Evolutionary conservation across 1,140 invertebrate species (phyloP), one percentile per base, ranked within the genome.

Genomic region (Psilanteris sp.): DNA sequence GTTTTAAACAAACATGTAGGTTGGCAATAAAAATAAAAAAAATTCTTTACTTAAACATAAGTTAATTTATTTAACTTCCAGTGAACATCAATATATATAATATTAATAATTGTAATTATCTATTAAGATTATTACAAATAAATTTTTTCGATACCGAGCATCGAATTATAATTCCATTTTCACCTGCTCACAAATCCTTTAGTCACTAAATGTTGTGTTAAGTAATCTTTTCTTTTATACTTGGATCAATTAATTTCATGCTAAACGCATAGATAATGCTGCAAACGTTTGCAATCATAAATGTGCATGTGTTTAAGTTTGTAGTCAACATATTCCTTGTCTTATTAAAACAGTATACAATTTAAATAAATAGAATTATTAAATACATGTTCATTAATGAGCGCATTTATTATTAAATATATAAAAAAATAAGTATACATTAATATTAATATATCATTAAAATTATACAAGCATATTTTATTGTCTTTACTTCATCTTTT

Each of bases 91-190:
- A 4, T 32, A 54, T 9, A 11, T 44, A 48, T 36, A 41, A 3
- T 32, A 44, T 41, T 36, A 41, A 3, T 32, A 44, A 43, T 55
- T 73, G 70, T 66, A 66, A 66, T 73, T 59, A 59, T 73, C 59
- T 50, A 52, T 37, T 73, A 32, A 73, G 59, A 66, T 73, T 73
- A 66, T 66, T 73, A 73, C 59, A 66, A 73, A 73, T 73, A 73
- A 72, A 73, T 59, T 52, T 11, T 59, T 59, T 73, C 59, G 52
- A 66, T 73, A 64, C 50, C 32, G 59, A 66, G 70, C 70, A 37
- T 73, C 59, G 61, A 62, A 48, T 74, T 73, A 76, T 72, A 78
- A 79, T 79, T 76, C 62, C 52, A 72, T 77, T 70, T 70, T 27
- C 67, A 72, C 77, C 50, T 55, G 48, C 27, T 73, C 52, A 66